Evolutionary conservation across 1,140 invertebrate genomes (phyloP).

Genomic region (Lepidurus couesii): DNA sequence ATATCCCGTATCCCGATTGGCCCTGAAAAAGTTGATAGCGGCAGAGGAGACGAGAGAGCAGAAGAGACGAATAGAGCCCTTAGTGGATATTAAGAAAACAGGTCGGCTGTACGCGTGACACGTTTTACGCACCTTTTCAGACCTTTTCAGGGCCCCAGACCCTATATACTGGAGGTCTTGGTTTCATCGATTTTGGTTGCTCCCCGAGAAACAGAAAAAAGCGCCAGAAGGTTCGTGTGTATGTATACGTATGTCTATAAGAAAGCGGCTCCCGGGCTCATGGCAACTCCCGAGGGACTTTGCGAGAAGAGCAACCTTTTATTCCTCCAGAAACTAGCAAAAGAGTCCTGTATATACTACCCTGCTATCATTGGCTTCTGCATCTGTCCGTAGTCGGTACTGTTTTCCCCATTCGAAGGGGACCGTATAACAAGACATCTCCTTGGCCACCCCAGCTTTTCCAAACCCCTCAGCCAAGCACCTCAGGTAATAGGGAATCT

Average conservation of each 20-base stretch:
- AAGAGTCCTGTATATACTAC: neutral
- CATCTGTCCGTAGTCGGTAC: neutral
- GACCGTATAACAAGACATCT: too few species aligned
- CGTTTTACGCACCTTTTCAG: neutral
- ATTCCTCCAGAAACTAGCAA: neutral
- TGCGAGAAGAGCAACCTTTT: neutral
- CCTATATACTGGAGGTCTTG: conserved; percentile 10
- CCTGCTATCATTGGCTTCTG: neutral
- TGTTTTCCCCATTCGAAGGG: too few species aligned
- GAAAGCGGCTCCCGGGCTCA: neutral
- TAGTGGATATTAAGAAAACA: conserved; percentile 6
- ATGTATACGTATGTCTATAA: neutral
- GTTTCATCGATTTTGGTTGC: conserved; percentile 16
- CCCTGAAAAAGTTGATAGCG: neutral
- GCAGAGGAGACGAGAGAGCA: neutral
- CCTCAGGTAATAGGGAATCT: neutral
- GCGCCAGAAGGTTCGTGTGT: conserved; percentile 1
- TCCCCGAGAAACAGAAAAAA: neutral
- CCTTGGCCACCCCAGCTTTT: neutral
- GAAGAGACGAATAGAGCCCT: neutral
- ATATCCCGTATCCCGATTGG: neutral
- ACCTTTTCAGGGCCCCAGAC: conserved; percentile 9
- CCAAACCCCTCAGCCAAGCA: neutral
- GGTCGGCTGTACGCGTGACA: neutral
- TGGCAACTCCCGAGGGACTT: neutral